phyloP scores from a whole-genome alignment of 2,113 vertebrate species.

The Prochilodus magdalenae region DNA sequence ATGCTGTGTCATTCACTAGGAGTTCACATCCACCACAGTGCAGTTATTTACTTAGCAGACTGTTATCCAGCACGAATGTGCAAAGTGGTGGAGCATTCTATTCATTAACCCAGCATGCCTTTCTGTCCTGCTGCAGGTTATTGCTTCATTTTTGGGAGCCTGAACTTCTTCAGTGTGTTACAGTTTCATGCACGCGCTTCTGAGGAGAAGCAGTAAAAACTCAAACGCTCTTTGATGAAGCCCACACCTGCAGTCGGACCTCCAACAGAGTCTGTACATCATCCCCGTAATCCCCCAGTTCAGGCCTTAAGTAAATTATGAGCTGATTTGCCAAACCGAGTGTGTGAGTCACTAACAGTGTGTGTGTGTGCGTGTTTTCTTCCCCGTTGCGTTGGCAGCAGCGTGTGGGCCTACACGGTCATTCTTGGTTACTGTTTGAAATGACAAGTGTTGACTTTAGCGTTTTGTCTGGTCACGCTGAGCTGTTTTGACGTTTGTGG shows the following conservation, averaged over 20 bases:
- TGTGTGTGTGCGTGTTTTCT: not conserved
- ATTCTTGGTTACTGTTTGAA: not conserved
- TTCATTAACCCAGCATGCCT: too few species aligned
- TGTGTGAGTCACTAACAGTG: not conserved
- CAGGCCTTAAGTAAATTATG: constrained; percentile 54
- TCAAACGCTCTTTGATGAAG: not conserved
- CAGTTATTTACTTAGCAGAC: too few species aligned
- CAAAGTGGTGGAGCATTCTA: too few species aligned
- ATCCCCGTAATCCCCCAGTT: constrained; percentile 50
- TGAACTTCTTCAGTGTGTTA: not conserved
- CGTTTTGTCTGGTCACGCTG: constrained; percentile 30
- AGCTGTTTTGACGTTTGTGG: constrained; percentile 33
- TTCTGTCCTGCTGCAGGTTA: too few species aligned
- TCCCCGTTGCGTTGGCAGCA: not conserved
- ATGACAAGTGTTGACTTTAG: not conserved
- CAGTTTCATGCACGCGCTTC: not conserved
- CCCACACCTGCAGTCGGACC: constrained; percentile 43
- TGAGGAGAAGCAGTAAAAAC: not conserved
- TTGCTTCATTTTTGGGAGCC: not conserved
- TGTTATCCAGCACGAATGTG: too few species aligned
- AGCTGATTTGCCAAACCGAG: constrained; percentile 41
- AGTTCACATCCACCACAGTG: too few species aligned
- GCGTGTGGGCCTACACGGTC: constrained; percentile 11
- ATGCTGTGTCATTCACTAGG: too few species aligned
- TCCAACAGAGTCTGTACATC: constrained; percentile 36